Evolutionary conservation across 2,797 vertebrate genomes (phyloP).

Genomic region (Falco rusticolus): DNA sequence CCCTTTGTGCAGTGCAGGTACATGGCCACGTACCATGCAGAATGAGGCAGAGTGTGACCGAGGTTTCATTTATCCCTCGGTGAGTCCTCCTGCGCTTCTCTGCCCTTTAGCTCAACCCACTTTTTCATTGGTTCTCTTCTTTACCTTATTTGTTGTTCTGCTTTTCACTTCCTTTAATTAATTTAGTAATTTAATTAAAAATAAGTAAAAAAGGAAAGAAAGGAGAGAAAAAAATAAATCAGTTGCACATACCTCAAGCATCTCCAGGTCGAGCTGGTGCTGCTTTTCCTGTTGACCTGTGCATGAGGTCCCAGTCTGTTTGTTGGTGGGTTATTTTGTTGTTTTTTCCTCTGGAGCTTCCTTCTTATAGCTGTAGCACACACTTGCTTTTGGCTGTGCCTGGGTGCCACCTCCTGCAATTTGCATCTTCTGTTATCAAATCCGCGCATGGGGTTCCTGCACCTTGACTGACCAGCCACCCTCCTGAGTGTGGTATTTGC

Average conservation of each 20-base stretch:
- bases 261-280: not conserved
- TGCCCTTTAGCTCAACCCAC: not conserved
- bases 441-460: not conserved
- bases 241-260: not conserved
- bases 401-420: not conserved
- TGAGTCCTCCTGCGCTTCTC: not conserved
- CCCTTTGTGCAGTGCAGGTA: not conserved
- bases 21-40: too few relatives aligned
- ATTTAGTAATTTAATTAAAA: not conserved
- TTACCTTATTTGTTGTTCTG: not conserved
- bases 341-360: not conserved
- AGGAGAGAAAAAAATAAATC: not conserved
- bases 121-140: not conserved
- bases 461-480: accelerated
- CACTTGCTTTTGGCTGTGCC: not conserved
- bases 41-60: accelerated
- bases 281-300: not conserved
- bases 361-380: not conserved
- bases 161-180: not conserved
- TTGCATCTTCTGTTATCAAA: not conserved
- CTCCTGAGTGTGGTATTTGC: not conserved
- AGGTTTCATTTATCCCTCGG: not conserved
- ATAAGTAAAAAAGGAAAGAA: not conserved
- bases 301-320: not conserved
- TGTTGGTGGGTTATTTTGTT: too few relatives aligned